Conservation (phyloP, 2,888 invertebrate species). For the Tenthredo livida region DNA sequence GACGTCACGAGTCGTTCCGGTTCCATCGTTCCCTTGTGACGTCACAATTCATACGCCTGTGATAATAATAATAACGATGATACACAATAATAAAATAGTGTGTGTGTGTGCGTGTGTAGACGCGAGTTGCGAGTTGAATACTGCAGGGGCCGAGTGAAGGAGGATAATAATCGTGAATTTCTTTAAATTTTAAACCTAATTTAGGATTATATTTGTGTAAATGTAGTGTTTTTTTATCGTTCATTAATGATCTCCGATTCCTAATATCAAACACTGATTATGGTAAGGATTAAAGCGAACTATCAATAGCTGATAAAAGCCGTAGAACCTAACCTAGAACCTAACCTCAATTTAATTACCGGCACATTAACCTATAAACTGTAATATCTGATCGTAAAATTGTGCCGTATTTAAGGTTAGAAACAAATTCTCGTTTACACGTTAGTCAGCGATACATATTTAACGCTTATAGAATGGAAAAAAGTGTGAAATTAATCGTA, state of each 20-base stretch:
- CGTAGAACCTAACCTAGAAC: background rate
- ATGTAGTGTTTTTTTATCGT: background rate
- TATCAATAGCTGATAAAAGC: background rate
- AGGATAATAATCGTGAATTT: background rate
- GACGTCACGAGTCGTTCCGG: background rate
- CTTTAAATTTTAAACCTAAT: background rate
- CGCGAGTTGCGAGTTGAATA: background rate
- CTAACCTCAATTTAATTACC: background rate
- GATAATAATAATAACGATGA: background rate
- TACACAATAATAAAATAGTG: background rate
- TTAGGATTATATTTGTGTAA: background rate
- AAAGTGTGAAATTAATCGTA: background rate
- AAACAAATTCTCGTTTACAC: background rate
- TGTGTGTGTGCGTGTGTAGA: background rate
- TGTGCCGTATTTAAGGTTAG: background rate
- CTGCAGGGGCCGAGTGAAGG: background rate
- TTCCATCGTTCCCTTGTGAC: background rate
- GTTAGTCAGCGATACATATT: background rate
- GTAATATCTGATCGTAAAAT: background rate
- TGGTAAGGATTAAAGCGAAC: slow-evolving; percentile 7
- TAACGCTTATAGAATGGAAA: background rate
- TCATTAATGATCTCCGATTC: background rate
- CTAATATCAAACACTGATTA: slow-evolving; percentile 3
- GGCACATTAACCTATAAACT: background rate
- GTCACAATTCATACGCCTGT: too few relatives aligned